Base-by-base conservation (phyloP, 2,113 vertebrate genomes). In the Sinocyclocheilus maitianheensis region DNA sequence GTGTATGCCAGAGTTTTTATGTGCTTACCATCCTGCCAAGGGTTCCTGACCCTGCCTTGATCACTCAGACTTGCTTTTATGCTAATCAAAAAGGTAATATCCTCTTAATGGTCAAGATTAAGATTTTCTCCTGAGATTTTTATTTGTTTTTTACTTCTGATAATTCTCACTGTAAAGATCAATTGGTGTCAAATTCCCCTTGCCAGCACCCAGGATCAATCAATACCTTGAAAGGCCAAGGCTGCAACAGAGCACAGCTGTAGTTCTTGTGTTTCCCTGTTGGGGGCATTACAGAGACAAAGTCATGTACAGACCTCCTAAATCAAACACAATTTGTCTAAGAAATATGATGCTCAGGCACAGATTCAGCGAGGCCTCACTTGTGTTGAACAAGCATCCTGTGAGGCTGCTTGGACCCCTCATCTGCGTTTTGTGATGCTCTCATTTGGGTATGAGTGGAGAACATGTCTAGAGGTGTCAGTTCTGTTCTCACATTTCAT, bases 221-320 rank as follows among this genome's bases (percentile, higher is more conserved):
- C 76, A 55, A 77, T 34, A 77, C 75, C 24, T 51, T 76, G 74
- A 51, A 77, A 77, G 48, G 76, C 26, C 51, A 77, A 26, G 14
- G 51, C 76, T 76, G 22, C n/a, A 76, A 51, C 9, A 58, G 26
- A 77, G 46, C 76, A 20, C 16, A 55, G 86, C 43, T 51, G 60
- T 62, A 62, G 58, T 63, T 80, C 55, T 72, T n/a, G 67, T 43
- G 40, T 51, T 84, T 22, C 46, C 80, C 86, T 83, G 63, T 48
- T 60, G 81, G 81, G 26, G 81, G 74, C 86, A 78, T 84, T 78
- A 62, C 22, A 51, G 22, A 24, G 34, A 74, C 40, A 60, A 62
- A 40, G 11, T 62, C 58, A 60, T 18, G 58, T 60, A 40, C 43
- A 51, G 53, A 63, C 37, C 51, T 60, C 18, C 72, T 5, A 1